These are phyloP conservation scores for Cephalopachus bancanus DNA, from an alignment of 2,797 vertebrate species.

Conservation along the genomic window DNA sequence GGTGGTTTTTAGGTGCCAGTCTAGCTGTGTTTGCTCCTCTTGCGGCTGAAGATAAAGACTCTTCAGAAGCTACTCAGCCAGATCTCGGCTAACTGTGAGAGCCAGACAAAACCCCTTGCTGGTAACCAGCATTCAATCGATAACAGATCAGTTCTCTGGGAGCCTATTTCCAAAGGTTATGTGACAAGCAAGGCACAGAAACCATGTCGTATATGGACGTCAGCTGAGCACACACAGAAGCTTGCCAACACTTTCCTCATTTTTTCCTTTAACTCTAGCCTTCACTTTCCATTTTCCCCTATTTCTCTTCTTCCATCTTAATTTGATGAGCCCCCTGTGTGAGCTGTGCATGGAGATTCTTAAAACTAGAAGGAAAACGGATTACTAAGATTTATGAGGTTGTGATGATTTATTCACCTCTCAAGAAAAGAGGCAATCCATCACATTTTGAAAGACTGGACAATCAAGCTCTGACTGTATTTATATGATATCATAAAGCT, in stretches of 20 bases:
- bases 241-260: neutral
- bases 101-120: neutral
- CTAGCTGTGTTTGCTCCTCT: neutral
- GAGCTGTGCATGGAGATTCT: conserved; percentile 62
- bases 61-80: neutral
- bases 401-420: conserved; percentile 71
- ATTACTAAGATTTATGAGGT: conserved; percentile 74
- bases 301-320: neutral
- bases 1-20: neutral
- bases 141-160: neutral
- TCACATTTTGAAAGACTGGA: conserved; percentile 63
- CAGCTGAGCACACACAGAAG: neutral
- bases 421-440: conserved; percentile 62
- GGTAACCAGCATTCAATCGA: neutral
- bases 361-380: conserved; percentile 72
- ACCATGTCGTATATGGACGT: neutral
- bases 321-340: neutral
- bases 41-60: neutral
- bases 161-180: neutral
- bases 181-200: neutral
- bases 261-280: conserved; percentile 18
- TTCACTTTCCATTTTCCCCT: conserved; percentile 12
- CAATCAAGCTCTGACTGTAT: conserved; percentile 61
- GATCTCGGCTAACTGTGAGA: neutral
- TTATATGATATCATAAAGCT: conserved; percentile 63